Evolutionary conservation across 2,113 vertebrate genomes (phyloP).

Genomic region (Toxotes jaculatrix): DNA sequence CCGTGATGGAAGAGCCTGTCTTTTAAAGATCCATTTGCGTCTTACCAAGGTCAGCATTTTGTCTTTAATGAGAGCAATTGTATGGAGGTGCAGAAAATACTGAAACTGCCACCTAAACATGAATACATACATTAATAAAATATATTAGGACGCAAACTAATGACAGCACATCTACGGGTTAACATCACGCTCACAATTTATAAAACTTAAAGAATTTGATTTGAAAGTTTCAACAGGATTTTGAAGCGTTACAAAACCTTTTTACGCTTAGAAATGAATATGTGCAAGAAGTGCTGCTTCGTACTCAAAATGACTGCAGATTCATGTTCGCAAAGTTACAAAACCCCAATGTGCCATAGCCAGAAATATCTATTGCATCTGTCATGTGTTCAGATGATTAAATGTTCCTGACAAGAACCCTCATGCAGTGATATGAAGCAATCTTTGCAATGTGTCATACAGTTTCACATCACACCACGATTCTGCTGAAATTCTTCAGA

Average conservation of each 20-base stretch:
- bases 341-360: not conserved
- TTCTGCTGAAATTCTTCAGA: no score
- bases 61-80: slow-evolving; percentile 70
- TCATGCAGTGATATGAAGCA: not conserved
- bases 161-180: not conserved
- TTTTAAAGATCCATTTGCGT: slow-evolving; percentile 78
- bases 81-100: slow-evolving; percentile 62
- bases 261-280: not conserved
- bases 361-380: not conserved
- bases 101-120: slow-evolving; percentile 29
- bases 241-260: not conserved
- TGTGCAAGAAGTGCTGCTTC: not conserved
- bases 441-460: not conserved
- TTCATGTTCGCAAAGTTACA: not conserved
- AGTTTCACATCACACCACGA: not conserved
- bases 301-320: not conserved
- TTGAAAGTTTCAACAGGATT: not conserved
- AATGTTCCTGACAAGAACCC: not conserved
- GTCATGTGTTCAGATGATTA: not conserved
- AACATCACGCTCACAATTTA: not conserved
- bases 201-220: not conserved
- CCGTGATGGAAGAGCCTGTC: slow-evolving; percentile 75
- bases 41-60: slow-evolving; percentile 77
- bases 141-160: slow-evolving; percentile 39
- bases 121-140: slow-evolving; percentile 41